These are phyloP conservation scores for Ammodytes dubius DNA, from an alignment of 2,113 vertebrate genomes.

Conservation along the genomic window DNA sequence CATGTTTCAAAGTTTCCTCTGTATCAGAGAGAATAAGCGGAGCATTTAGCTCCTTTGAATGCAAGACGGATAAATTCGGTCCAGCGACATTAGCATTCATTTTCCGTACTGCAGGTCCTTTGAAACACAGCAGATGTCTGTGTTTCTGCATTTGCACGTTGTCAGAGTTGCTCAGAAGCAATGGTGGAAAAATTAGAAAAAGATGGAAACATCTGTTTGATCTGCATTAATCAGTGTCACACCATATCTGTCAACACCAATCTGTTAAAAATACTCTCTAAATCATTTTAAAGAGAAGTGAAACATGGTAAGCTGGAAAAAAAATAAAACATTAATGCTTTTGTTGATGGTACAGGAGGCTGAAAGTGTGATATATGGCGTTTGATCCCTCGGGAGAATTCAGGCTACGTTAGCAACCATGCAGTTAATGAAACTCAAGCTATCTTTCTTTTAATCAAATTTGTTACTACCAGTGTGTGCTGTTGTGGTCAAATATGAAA, in stretches of 20 bases:
- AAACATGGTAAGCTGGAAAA: constrained; percentile 22
- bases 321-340: background rate
- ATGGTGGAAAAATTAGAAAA: constrained; percentile 36
- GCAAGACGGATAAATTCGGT: constrained; percentile 59
- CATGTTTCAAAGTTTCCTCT: constrained; percentile 63
- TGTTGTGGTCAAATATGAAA: background rate
- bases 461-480: background rate
- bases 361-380: constrained; percentile 27
- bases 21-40: constrained; percentile 54
- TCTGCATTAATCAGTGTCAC: constrained; percentile 29
- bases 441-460: constrained; percentile 43
- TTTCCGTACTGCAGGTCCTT: constrained; percentile 24
- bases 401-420: constrained; percentile 39
- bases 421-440: constrained; percentile 39
- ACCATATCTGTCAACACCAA: constrained; percentile 29
- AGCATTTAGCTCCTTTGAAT: constrained; percentile 51
- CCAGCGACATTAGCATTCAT: constrained; percentile 70
- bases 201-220: constrained; percentile 58
- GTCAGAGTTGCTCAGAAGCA: constrained; percentile 59
- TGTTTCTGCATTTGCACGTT: constrained; percentile 68
- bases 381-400: constrained; percentile 27
- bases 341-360: background rate
- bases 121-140: constrained; percentile 76
- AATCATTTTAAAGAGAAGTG: constrained; percentile 21
- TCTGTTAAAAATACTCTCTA: constrained; percentile 41